Evolutionary conservation across 2,797 vertebrate genomes (phyloP).

Genomic region (Catharus ustulatus): DNA sequence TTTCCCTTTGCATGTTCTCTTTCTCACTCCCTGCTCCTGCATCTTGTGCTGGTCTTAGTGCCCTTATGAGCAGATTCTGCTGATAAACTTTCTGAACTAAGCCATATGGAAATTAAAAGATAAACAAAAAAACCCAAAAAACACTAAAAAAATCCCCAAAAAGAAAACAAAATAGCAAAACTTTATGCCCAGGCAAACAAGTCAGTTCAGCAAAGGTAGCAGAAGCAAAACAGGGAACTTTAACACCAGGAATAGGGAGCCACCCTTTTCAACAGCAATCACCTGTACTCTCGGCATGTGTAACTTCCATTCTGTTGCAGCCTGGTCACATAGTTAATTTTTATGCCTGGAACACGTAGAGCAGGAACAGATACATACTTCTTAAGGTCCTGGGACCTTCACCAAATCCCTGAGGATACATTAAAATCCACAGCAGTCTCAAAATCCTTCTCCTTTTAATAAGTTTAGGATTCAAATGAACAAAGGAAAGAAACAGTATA

Average conservation of each 20-base stretch:
- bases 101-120: rapidly evolving
- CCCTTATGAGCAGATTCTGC: background rate
- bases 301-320: background rate
- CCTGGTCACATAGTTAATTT: background rate
- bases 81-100: background rate
- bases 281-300: background rate
- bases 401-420: background rate
- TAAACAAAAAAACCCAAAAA: background rate
- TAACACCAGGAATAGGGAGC: background rate
- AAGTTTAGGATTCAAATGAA: background rate
- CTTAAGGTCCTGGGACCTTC: background rate
- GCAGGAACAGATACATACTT: background rate
- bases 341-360: background rate
- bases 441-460: background rate
- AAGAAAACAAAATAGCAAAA: too few species aligned
- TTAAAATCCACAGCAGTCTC: background rate
- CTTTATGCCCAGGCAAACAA: background rate
- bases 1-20: background rate
- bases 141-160: too few species aligned
- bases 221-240: background rate
- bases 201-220: background rate
- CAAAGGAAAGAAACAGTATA: background rate
- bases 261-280: background rate
- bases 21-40: background rate
- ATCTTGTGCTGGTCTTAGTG: background rate